Base-by-base conservation (phyloP, 2,797 vertebrate species). In the Knipowitschia caucasica region DNA sequence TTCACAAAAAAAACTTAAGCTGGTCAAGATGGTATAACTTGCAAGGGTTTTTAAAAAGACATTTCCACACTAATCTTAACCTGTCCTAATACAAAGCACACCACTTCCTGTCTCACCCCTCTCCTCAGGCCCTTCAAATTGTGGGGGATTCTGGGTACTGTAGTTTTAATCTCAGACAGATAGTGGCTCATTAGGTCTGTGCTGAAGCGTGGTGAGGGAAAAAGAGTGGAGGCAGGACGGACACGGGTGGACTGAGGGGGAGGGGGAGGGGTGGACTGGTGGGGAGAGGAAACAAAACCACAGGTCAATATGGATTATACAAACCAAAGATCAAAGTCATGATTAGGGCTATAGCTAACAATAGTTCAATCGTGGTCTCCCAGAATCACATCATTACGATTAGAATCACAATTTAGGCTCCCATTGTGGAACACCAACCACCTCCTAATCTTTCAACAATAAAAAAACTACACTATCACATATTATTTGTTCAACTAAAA, bases 111-210 rank as follows among this genome's bases (percentile, higher is more conserved):
- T 93, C 95, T 99, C 96, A 98, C 96, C 94, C 92, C 93, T 95
- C 93, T 93, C 88, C 87, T 98, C 72, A 95, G 91, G 77, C 89
- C 91, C 86, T 87, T 93, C 90, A 98, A 91, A 88, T 77, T 78
- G 58, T 94, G 94, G 81, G 93, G 89, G 78, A 95, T 92, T 93
- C 93, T 94, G 89, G 94, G 93, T 77, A 92, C 94, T 85, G 92
- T 85, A 82, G 91, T 92, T 92, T 92, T 94, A 91, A 95, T 93
- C 89, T 98, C 94, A 86, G 91, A 93, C 83, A 94, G 92, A 92
- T 93, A 95, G 91, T 94, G 93, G 88, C 92, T 92, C 90, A 95
- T 90, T 80, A 90, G 89, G 85, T 96, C 94, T 85, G 92, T 91
- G 88, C 88, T 90, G 88, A 95, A 92, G 82, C 91, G 93, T 77